Base-by-base conservation (phyloP, 2,888 invertebrate genomes). In the Napeogenes sylphis region DNA sequence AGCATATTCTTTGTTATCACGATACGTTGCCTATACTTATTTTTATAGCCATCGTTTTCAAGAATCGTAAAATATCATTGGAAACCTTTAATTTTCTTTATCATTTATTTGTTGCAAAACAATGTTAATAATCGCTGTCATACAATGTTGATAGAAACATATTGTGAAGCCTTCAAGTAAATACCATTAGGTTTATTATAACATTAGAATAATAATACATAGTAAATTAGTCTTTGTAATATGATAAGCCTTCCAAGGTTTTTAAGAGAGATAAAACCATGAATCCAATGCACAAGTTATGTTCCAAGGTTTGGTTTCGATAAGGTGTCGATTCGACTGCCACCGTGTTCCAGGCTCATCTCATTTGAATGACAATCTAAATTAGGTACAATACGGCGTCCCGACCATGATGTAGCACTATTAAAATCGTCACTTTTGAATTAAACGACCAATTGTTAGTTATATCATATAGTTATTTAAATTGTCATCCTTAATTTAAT, bases 41-140 rank as follows among this genome's bases (percentile, higher is more conserved):
- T 83, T 87, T 88, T 84, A 87, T 77, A 81, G 77, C 77, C 77
- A 78, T 75, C 76, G 84, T 86, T 87, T 78, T 81, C 79, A 79
- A 84, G 80, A 83, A 84, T 85, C 87, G 82, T 87, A 87, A 87
- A 87, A 87, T 80, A 83, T 80, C 78, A 85, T 83, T 82, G 83
- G 81, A 82, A 87, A 87, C 87, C 84, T 82, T 87, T 86, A 87
- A 87, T 87, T 85, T 87, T 85, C 84, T 84, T 81, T 84, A 87
- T 86, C 84, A 87, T 83, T 80, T 78, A 81, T 83, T 84, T 85
- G 83, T 84, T 80, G 75, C 68, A 63, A 64, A 71, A 87, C 86
- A 84, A 74, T 80, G 86, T 87, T 81, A 80, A 77, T 83, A 84
- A 85, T 82, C 77, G 80, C 70, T 65, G 72, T 71, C 62, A 71